Base-by-base conservation (phyloP, 1,140 invertebrate species). In the Bombyx mori region DNA sequence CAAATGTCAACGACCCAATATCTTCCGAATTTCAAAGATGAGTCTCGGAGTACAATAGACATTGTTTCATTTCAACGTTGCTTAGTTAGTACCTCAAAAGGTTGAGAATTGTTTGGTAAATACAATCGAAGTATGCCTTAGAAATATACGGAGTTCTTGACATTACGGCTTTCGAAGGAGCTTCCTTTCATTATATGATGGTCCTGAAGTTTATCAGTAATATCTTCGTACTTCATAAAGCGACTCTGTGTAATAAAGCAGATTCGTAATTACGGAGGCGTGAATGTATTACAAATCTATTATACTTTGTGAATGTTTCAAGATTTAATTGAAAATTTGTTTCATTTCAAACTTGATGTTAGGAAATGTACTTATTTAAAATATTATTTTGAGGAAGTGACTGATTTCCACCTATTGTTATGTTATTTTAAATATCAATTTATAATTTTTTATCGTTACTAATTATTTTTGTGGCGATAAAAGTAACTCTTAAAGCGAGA, bases 21-120 rank as follows among this genome's bases (percentile, higher is more conserved):
- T 22, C 51, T 53, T 22, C 5, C 44, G 44, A 44, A 53, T 50
- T 53, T 58, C 57, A 54, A 51, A 58, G 57, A 58, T 62, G 22
- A n/a, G 47, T 22, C 49, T 57, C 26, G 18, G 10, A 45, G 52
- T 48, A 58, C 56, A 64, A 63, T 56, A 60, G 54, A 53, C 44
- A 60, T 60, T 64, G 59, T 64, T 57, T 56, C 52, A 51, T 54
- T 53, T 57, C 53, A 64, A 60, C 46, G 56, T 64, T 60, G 52
- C 56, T 58, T 60, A 64, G 58, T 60, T 60, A 61, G 62, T 64
- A 55, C 56, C 53, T 64, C 52, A 55, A 52, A 52, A 55, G 56
- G 49, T 42, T 7, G 7, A 49, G 56, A 60, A 64, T 64, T 64
- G 62, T 60, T 64, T 52, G 44, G 58, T 64, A 64, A 58, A 64